Evolutionary conservation across 2,797 vertebrate genomes (phyloP).

Genomic region (Aotus griseimembra): DNA sequence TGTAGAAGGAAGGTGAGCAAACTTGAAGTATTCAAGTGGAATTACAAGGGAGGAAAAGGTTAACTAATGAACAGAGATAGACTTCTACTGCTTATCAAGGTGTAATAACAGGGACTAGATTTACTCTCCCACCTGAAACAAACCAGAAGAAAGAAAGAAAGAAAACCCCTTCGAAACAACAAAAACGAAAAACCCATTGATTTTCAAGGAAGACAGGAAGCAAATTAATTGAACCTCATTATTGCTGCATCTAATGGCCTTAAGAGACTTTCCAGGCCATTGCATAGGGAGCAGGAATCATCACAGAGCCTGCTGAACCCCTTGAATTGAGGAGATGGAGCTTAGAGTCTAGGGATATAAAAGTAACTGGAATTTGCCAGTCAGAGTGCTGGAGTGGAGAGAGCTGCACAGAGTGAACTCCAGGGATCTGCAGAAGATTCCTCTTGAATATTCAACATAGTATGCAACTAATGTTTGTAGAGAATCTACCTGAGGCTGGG

Average conservation of each 20-base stretch:
- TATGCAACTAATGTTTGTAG: neutral
- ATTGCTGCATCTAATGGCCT: neutral
- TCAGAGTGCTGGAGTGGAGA: neutral
- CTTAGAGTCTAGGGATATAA: neutral
- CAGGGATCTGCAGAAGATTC: neutral
- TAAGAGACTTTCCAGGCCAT: neutral
- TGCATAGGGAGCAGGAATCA: neutral
- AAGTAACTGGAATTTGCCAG: neutral
- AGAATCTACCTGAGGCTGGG: neutral
- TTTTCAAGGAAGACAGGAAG: neutral
- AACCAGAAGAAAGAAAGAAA: neutral
- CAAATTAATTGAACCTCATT: neutral
- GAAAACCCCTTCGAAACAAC: neutral
- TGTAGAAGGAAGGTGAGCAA: neutral
- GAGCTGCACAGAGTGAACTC: neutral
- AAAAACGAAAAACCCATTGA: neutral
- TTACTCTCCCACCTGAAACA: neutral
- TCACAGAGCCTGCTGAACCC: rapidly evolving
- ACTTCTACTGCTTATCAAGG: neutral
- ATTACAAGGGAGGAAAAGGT: neutral
- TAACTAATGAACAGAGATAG: neutral
- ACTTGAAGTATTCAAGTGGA: neutral
- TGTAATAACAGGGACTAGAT: neutral
- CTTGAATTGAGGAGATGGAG: neutral
- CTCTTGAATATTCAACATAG: neutral